phyloP scores from a whole-genome alignment of 1,140 invertebrate genomes.

The fruit fly (Drosophila melanogaster) region Release_6_plus_ISO1_MT NT_033779.5:7661501-7662000 shows the following conservation, averaged over 20 bases:
- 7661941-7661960: constrained; percentile 15
- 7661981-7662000: constrained; percentile 20
- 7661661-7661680: constrained; percentile 1
- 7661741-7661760: constrained; percentile 82
- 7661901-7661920: neutral
- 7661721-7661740: constrained; percentile 83
- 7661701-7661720: constrained; percentile 85
- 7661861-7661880: no score
- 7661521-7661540: constrained; percentile 6
- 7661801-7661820: neutral
- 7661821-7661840: neutral
- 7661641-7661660: constrained; percentile 16
- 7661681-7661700: constrained; percentile 69
- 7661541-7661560: constrained; percentile 10
- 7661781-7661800: neutral
- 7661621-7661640: constrained; percentile 10
- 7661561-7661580: constrained; percentile 44
- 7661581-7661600: constrained; percentile 47
- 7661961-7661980: constrained; percentile 14
- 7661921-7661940: neutral
- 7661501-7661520: constrained; percentile 32
- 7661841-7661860: no score
- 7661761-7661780: constrained; percentile 82
- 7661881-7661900: no score
- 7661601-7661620: constrained; percentile 23